Base-by-base conservation (phyloP, 2,888 invertebrate species). In the Eledone cirrhosa region DNA sequence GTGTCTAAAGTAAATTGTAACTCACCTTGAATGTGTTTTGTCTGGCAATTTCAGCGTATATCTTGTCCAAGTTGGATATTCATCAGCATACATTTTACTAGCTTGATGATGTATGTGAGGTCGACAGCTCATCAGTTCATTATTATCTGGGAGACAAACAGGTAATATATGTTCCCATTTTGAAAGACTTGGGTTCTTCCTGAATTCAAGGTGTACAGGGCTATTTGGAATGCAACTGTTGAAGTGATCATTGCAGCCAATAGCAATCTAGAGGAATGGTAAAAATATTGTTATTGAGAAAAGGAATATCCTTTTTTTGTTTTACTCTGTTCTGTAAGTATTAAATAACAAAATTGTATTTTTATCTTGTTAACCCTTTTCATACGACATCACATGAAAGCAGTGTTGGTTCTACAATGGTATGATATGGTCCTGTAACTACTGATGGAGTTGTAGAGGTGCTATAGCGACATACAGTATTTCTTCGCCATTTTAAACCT, bases 1-100 rank as follows among this genome's bases (percentile, higher is more conserved):
- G 19, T 59, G 27, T 16, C 69, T 27, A 13, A 27, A 79, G 22
- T 22, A 29, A 59, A 41, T 72, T 33, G 33, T 48, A n/a, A 2
- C 80, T 80, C 79, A 91, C 91, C 89, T 88, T 1, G 91, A 90
- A 83, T 87, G 89, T 3, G 88, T 88, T 81, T 89, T 90, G 69
- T 88, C 88, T 5, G 90, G 88, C 7, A 91, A 83, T 11, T 85
- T 84, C 22, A 91, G 84, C 27, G 90, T 90, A 67, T 91, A 86
- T 48, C 90, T 82, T 1, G 88, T 89, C 91, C 91, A 91, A 24
- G 82, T 80, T 0, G 87, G 86, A 79, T 87, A 85, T 0, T 86
- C 83, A 31, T 89, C 87, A 5, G 89, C 84, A 5, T 84, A 84
- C 83, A 88, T 91, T 14, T 87, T 81, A 63, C 89, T 89, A 29